Conservation (phyloP, 2,797 vertebrate species). For the Astyanax mexicanus region DNA sequence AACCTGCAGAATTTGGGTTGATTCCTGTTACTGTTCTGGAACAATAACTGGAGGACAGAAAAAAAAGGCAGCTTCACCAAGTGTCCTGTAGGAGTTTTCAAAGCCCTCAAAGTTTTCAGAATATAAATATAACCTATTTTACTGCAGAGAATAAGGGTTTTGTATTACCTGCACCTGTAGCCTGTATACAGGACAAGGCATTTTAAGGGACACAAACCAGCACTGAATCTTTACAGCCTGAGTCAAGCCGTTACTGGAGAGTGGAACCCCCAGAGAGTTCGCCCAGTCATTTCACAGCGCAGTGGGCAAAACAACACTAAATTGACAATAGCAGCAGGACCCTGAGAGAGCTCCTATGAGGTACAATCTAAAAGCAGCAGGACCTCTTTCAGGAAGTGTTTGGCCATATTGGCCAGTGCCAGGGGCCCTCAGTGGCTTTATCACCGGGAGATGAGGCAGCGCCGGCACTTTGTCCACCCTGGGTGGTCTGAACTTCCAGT, state of each 20-base stretch:
- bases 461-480: conserved; percentile 43
- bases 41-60: too few species aligned
- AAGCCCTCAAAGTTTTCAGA: too few species aligned
- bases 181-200: too few species aligned
- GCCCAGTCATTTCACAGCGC: neutral
- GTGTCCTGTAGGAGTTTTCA: too few species aligned
- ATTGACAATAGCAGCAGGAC: conserved; percentile 25
- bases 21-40: too few species aligned
- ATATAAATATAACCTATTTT: too few species aligned
- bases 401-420: conserved; percentile 40
- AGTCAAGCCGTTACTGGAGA: neutral
- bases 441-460: conserved; percentile 46
- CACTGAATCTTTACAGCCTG: neutral
- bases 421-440: conserved; percentile 52
- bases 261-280: neutral
- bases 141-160: too few species aligned
- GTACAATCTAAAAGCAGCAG: conserved; percentile 37
- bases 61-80: too few species aligned
- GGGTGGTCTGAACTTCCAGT: conserved; percentile 52
- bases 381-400: conserved; percentile 35
- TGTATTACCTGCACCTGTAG: too few species aligned
- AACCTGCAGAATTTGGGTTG: too few species aligned
- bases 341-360: neutral
- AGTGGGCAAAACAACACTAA: neutral
- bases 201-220: too few species aligned